These are phyloP conservation scores for Nixonia krombeini DNA, from an alignment of 1,140 invertebrate genomes.

Conservation along the genomic window DNA sequence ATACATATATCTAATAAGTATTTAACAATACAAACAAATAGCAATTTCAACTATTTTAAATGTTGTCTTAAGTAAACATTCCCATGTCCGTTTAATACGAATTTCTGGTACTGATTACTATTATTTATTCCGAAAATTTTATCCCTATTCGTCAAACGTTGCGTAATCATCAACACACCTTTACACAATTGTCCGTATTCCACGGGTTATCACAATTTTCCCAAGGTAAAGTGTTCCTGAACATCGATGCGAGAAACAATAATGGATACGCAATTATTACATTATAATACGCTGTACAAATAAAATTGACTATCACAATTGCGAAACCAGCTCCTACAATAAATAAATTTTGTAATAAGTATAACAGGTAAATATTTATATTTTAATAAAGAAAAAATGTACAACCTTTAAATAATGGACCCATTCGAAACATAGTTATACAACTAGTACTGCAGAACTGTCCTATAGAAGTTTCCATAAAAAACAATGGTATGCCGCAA, in stretches of 20 bases:
- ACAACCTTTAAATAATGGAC: conserved; percentile 91
- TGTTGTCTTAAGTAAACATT: too few relatives aligned
- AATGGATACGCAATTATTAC: conserved; percentile 93
- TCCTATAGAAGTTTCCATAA: conserved; percentile 89
- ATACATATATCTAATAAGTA: too few relatives aligned
- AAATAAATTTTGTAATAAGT: too few relatives aligned
- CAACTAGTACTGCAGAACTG: conserved; percentile 88
- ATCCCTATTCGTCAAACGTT: too few relatives aligned
- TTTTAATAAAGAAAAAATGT: not conserved
- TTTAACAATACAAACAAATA: too few relatives aligned
- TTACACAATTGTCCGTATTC: conserved; percentile 85
- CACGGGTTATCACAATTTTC: conserved; percentile 87
- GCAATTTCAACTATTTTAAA: too few relatives aligned
- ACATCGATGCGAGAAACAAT: conserved; percentile 84
- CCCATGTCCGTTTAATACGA: too few relatives aligned
- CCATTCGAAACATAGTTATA: conserved; percentile 82
- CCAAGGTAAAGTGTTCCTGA: conserved; percentile 85
- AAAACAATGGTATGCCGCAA: conserved; percentile 90
- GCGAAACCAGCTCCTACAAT: conserved; percentile 89
- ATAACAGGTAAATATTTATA: too few relatives aligned
- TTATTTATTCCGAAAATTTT: too few relatives aligned
- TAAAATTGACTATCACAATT: conserved; percentile 88
- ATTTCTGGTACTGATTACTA: too few relatives aligned
- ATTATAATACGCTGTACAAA: conserved; percentile 94
- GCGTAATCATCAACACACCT: too few relatives aligned